phyloP scores from a whole-genome alignment of 1,140 invertebrate genomes.

The Ptiloglossa arizonensis region DNA sequence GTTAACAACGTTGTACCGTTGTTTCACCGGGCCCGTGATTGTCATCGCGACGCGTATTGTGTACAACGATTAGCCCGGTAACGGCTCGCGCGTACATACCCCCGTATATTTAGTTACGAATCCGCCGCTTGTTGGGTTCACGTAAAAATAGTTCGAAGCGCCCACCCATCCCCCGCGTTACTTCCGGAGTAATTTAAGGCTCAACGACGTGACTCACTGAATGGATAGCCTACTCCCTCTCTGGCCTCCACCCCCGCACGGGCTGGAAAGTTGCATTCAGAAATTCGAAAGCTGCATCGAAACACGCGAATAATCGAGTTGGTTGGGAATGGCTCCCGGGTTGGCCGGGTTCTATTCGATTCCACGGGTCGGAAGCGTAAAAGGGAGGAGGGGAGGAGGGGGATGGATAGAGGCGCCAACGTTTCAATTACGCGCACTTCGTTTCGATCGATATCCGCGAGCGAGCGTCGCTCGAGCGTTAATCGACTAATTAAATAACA shows the following conservation, averaged over 20 bases:
- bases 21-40: no score
- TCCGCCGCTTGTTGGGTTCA: conserved; percentile 1
- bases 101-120: conserved; percentile 8
- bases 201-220: conserved; percentile 5
- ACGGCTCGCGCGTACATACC: not conserved
- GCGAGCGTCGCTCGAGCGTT: not conserved
- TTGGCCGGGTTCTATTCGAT: no score
- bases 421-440: not conserved
- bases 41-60: no score
- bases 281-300: not conserved
- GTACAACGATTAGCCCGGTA: not conserved
- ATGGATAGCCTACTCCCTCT: not conserved
- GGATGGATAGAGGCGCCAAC: not conserved
- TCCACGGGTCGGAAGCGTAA: no score
- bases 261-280: conserved; percentile 10
- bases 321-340: no score
- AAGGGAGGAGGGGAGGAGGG: no score
- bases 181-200: conserved; percentile 16
- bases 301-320: not conserved
- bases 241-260: no score
- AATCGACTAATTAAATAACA: not conserved
- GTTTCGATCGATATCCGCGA: conserved; percentile 1
- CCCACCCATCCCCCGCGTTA: not conserved
- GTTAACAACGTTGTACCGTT: no score
- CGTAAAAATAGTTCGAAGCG: conserved; percentile 53